Evolutionary conservation across 2,113 vertebrate genomes (phyloP), one percentile per base, ranked within the genome.

Genomic region (Zeus faber): DNA sequence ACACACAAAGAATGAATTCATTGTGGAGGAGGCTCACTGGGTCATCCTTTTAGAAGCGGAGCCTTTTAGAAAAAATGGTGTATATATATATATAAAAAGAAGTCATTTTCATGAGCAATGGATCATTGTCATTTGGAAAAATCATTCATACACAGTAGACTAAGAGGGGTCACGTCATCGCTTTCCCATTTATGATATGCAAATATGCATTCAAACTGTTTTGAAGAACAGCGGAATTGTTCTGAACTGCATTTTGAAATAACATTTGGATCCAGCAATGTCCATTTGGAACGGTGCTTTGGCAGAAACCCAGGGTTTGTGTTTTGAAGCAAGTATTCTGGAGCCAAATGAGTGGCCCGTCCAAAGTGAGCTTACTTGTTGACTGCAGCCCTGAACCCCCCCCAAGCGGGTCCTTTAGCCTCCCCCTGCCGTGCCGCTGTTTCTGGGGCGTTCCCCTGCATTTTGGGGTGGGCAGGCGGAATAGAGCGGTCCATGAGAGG

Each of bases 11-110:
- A 46, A 46, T 22, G 58, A 50, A 60, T 77, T 71, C 60, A 49
- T 68, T 79, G 55, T 81, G 62, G 65, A 59, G 64, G 57, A 77
- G 61, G 73, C 39, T 62, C 31, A 41, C 43, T 60, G 45, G 56
- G 62, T 47, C 6, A 14, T 33, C 44, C 70, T 35, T 11, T 23
- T 22, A 18, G 25, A 27, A 29, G 11, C 35, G 0, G 2, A 35
- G 21, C 37, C 47, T n/a, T n/a, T n/a, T n/a, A n/a, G n/a, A n/a
- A n/a, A n/a, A n/a, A n/a, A n/a, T n/a, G n/a, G n/a, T n/a, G n/a
- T n/a, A n/a, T n/a, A n/a, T n/a, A n/a, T n/a, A n/a, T n/a, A n/a
- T n/a, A n/a, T n/a, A n/a, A n/a, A n/a, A n/a, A n/a, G n/a, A n/a
- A n/a, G 61, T 71, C 41, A 45, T 48, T 41, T 47, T 40, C 27